These are phyloP conservation scores for Myrmophylax atrothorax DNA, from an alignment of 2,113 vertebrate genomes.

Conservation along the genomic window DNA sequence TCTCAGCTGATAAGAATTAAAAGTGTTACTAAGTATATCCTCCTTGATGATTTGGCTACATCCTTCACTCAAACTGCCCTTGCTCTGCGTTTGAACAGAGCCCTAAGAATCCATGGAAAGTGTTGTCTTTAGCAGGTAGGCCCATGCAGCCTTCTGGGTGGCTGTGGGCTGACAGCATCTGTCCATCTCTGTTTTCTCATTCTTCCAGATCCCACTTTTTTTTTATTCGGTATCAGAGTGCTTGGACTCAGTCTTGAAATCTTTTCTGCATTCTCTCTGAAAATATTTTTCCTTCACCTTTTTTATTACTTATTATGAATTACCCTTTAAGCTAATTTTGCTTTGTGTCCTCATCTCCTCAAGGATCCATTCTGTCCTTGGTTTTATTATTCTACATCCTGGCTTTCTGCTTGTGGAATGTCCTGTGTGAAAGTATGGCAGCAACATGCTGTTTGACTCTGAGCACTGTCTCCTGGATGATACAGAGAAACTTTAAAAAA, in stretches of 20 bases:
- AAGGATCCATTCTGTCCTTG: background rate
- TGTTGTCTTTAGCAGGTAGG: background rate
- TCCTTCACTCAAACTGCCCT: background rate
- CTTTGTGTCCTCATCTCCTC: background rate
- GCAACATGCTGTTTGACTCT: background rate
- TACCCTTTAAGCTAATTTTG: background rate
- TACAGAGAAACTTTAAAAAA: background rate
- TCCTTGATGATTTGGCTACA: background rate
- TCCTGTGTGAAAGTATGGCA: background rate
- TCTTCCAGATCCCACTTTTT: background rate
- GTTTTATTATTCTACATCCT: background rate
- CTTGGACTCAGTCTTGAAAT: background rate
- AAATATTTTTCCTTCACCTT: background rate
- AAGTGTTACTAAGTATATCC: background rate
- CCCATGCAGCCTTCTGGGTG: background rate
- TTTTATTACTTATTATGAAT: background rate
- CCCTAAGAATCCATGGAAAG: background rate
- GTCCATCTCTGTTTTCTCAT: background rate
- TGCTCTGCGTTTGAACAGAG: background rate
- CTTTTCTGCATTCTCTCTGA: background rate
- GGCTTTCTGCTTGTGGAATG: background rate
- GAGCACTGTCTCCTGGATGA: background rate
- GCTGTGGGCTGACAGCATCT: background rate
- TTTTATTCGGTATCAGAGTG: background rate
- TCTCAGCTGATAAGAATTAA: background rate